Base-by-base conservation (phyloP, 2,888 invertebrate genomes). In the Mesorhabditis spiculigera region DNA sequence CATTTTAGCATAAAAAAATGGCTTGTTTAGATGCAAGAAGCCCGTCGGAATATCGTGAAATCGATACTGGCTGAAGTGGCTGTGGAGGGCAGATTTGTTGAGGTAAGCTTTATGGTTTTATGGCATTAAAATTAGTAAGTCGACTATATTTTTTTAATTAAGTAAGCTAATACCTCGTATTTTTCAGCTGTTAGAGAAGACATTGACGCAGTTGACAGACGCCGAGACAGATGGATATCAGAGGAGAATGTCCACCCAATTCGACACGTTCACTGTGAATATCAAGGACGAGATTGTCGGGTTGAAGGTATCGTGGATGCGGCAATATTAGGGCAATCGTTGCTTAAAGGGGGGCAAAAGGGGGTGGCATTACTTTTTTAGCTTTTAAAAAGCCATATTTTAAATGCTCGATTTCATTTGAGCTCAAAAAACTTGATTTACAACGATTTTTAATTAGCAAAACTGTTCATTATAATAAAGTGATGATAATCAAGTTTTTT, bases 211-310 rank as follows among this genome's bases (percentile, higher is more conserved):
- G 8, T 66, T 62, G 8, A 65, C 28, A 16, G 80, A 84, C 63
- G 68, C 71, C 5, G 71, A 76, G 5, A 81, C 80, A 4, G 71
- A 68, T 4, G 73, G 68, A 6, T 77, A 75, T 62, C 75, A 77
- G 64, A 71, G 79, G 43, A 73, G 78, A 65, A 75, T 81, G 28
- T 73, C 77, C 5, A 76, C 78, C 4, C 72, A 73, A 44, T 75
- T 74, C 13, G 75, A 78, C 43, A 77, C 71, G 5, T 80, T 84
- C 66, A 69, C 71, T 5, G 75, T 84, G 45, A 82, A 83, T 69
- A 78, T 84, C 43, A 76, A 78, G 68, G 84, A 84, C 65, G 84
- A 84, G 68, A 74, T 84, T 63, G 68, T 75, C 41, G 82, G 84
- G 8, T 67, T 84, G 8, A 75, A 80, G 75, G 82, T 82, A 28